Conservation (phyloP, 23 tunicate genomes). For the Oikopleura albicans region DNA sequence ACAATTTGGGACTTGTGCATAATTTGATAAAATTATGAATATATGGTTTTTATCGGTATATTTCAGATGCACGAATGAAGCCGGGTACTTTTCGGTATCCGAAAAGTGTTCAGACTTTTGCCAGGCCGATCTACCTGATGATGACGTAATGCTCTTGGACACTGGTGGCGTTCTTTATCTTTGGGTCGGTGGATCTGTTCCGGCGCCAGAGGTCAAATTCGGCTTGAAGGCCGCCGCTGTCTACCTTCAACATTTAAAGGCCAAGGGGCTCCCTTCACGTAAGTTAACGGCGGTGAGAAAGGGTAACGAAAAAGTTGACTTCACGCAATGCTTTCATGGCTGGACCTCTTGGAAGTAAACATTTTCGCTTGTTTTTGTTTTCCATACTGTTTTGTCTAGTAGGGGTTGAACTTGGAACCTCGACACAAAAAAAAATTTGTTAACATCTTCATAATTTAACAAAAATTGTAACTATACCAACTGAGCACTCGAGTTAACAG, state of each 20-base stretch:
- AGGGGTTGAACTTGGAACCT: no score
- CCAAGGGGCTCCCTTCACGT: neutral
- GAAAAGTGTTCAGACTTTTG: conserved; percentile 97
- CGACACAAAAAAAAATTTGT: no score
- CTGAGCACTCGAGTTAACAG: no score
- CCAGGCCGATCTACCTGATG: conserved; percentile 91
- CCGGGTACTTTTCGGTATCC: conserved; percentile 72
- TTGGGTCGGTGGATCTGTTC: conserved; percentile 81
- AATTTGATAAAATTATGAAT: no score
- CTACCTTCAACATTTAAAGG: conserved; percentile 12
- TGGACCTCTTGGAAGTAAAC: neutral
- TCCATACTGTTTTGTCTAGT: no score
- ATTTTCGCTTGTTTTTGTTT: no score
- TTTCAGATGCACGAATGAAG: conserved; percentile 72
- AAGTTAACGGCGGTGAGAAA: neutral
- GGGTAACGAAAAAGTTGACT: neutral
- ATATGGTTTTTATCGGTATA: no score
- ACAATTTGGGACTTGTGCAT: no score
- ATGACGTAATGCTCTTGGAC: conserved; percentile 89
- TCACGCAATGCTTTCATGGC: neutral
- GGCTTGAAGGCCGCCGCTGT: conserved; percentile 54
- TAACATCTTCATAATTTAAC: no score
- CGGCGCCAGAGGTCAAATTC: conserved; percentile 61
- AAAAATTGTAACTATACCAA: no score
- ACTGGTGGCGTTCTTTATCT: conserved; percentile 50